These are phyloP conservation scores for Microcebus griseorufus DNA, from an alignment of 2,113 vertebrate species.

Conservation along the genomic window DNA sequence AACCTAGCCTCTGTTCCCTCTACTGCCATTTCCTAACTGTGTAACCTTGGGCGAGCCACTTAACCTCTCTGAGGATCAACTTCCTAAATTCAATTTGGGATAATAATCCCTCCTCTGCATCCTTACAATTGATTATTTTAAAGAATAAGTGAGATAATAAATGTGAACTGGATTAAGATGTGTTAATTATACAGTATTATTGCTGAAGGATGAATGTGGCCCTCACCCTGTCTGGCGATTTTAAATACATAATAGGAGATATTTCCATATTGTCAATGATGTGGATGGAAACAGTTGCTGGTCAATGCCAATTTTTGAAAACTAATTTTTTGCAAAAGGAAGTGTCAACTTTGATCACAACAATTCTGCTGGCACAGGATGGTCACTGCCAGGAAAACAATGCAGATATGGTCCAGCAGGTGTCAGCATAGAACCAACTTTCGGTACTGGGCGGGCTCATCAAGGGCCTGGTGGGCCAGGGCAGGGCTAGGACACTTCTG, in stretches of 20 bases:
- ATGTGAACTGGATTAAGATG: neutral
- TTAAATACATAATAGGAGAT: neutral
- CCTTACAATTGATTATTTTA: neutral
- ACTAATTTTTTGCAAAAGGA: neutral
- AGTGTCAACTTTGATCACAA: neutral
- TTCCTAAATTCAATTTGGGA: neutral
- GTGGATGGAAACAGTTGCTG: conserved; percentile 28
- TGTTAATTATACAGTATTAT: neutral
- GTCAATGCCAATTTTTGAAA: conserved; percentile 51
- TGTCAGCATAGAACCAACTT: conserved; percentile 84
- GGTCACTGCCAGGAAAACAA: neutral
- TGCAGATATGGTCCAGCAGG: conserved; percentile 76
- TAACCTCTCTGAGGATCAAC: conserved; percentile 37
- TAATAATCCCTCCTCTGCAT: neutral
- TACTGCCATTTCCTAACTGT: neutral
- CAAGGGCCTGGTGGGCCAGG: neutral
- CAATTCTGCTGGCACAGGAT: neutral
- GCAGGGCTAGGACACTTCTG: neutral
- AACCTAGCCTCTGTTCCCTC: neutral
- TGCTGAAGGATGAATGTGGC: neutral
- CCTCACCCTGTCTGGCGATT: neutral
- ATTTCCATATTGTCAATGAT: neutral
- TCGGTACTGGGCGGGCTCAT: neutral
- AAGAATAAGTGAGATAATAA: neutral
- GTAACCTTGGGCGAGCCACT: neutral